A percentile compares a stretch with the other conserved stretches of the same genome.
phyloP scores from a whole-genome alignment of 2,888 invertebrate genomes.

The Formica aserva region DNA sequence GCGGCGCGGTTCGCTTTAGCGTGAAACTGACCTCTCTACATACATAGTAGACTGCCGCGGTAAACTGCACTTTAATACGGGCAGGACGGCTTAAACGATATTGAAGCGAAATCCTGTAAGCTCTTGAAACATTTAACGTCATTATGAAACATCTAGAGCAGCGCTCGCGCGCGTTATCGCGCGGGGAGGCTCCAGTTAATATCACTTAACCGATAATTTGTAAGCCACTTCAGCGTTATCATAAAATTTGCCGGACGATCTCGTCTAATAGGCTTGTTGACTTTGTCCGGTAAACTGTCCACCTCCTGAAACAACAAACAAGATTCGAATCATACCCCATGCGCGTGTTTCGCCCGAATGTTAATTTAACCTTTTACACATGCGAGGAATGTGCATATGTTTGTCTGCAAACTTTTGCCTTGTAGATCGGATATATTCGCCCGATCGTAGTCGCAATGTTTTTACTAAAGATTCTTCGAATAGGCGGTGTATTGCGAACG shows the following conservation, averaged over 20 bases:
- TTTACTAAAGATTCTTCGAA: slow-evolving; percentile 1
- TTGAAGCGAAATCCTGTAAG: slow-evolving; percentile 72
- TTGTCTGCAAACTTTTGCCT: not conserved
- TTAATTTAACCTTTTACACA: slow-evolving; percentile 19
- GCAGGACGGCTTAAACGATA: slow-evolving; percentile 73
- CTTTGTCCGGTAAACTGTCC: not conserved
- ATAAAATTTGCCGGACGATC: slow-evolving; percentile 45
- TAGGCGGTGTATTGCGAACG: not conserved
- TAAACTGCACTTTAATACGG: slow-evolving; percentile 76
- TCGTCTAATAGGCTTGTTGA: slow-evolving; percentile 38
- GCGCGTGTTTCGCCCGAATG: not conserved
- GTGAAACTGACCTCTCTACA: slow-evolving; percentile 75
- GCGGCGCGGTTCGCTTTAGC: slow-evolving; percentile 73
- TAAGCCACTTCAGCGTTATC: slow-evolving; percentile 53
- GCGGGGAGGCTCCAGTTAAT: slow-evolving; percentile 40
- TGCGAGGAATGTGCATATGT: not conserved
- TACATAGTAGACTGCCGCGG: slow-evolving; percentile 66
- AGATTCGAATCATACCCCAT: not conserved
- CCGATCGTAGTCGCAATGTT: not conserved
- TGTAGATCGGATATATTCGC: not conserved
- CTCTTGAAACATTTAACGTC: slow-evolving; percentile 73
- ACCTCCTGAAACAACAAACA: slow-evolving; percentile 28
- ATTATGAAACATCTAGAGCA: slow-evolving; percentile 62
- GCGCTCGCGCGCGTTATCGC: slow-evolving; percentile 17
- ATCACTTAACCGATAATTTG: slow-evolving; percentile 60